Evolutionary conservation across 2,888 invertebrate species (phyloP).

Genomic region (Caprella mutica): DNA sequence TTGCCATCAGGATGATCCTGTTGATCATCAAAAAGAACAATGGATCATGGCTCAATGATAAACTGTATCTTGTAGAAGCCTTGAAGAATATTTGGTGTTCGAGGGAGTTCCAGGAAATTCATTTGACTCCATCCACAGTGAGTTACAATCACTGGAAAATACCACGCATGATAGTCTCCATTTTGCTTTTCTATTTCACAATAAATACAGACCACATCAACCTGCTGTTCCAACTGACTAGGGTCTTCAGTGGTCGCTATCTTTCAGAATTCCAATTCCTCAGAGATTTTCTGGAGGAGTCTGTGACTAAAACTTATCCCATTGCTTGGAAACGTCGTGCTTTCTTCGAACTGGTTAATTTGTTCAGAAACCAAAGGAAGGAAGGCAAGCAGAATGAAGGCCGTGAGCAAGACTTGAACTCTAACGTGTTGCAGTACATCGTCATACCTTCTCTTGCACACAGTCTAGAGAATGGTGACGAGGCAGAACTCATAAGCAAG

Average conservation of each 20-base stretch:
- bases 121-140: conserved; percentile 65
- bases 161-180: conserved; percentile 79
- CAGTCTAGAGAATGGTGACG: conserved; percentile 82
- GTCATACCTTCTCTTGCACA: conserved; percentile 88
- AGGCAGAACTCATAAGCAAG: conserved; percentile 74
- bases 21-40: conserved; percentile 71
- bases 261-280: conserved; percentile 89
- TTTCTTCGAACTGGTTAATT: conserved; percentile 88
- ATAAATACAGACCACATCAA: conserved; percentile 82
- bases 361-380: conserved; percentile 87
- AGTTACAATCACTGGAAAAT: conserved; percentile 88
- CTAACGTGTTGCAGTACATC: conserved; percentile 73
- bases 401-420: conserved; percentile 75
- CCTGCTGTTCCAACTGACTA: conserved; percentile 76
- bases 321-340: conserved; percentile 91
- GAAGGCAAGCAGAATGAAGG: conserved; percentile 54
- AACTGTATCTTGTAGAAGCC: conserved; percentile 64
- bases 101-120: conserved; percentile 49
- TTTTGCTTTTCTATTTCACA: conserved; percentile 79
- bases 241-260: conserved; percentile 68
- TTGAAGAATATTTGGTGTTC: conserved; percentile 43
- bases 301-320: conserved; percentile 76
- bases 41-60: conserved; percentile 71
- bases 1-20: conserved; percentile 68
- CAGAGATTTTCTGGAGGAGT: conserved; percentile 73